Percentiles rank a stretch among this genome's conserved stretches.
Evolutionary conservation across 2,113 vertebrate genomes (phyloP).

Genomic region (Brachionichthys hirsutus): DNA sequence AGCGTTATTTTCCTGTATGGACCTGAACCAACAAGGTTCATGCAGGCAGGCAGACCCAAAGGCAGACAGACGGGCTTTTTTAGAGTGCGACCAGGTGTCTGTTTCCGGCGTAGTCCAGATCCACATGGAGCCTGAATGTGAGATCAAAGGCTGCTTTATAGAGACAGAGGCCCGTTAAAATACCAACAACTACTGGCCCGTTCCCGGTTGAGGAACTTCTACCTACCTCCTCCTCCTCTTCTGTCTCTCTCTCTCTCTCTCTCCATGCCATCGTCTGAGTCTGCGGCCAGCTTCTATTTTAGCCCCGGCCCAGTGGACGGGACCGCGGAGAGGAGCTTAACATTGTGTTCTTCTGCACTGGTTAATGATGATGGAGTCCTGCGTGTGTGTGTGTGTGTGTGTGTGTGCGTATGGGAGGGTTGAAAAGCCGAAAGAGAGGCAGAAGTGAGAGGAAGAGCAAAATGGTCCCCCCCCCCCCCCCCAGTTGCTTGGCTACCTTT

Average conservation of each 20-base stretch:
- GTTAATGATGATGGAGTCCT: slow-evolving; percentile 59
- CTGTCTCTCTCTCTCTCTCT: slow-evolving; percentile 14
- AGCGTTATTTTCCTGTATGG: too few species aligned
- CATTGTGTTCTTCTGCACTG: slow-evolving; percentile 63
- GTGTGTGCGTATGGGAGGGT: slow-evolving; percentile 19
- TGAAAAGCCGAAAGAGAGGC: slow-evolving; percentile 53
- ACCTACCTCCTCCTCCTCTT: slow-evolving; percentile 8
- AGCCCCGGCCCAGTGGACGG: slow-evolving; percentile 49
- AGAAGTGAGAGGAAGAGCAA: slow-evolving; percentile 62
- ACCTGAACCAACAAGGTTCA: too few species aligned
- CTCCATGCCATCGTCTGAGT: slow-evolving; percentile 43
- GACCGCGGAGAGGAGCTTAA: slow-evolving; percentile 60
- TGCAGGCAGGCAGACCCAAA: neutral
- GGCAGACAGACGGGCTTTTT: slow-evolving; percentile 42
- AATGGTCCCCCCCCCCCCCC: too few species aligned
- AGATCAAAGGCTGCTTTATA: slow-evolving; percentile 74
- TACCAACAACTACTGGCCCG: slow-evolving; percentile 68
- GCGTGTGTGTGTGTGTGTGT: slow-evolving; percentile 27
- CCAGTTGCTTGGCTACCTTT: slow-evolving; percentile 72
- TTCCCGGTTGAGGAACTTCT: slow-evolving; percentile 36
- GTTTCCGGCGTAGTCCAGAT: slow-evolving; percentile 50
- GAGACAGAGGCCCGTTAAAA: slow-evolving; percentile 74
- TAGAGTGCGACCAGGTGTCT: slow-evolving; percentile 63
- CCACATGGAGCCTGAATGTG: slow-evolving; percentile 56
- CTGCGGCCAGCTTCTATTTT: slow-evolving; percentile 66